phyloP scores from a whole-genome alignment of 2,797 vertebrate genomes.

The Xenentodon cancila region DNA sequence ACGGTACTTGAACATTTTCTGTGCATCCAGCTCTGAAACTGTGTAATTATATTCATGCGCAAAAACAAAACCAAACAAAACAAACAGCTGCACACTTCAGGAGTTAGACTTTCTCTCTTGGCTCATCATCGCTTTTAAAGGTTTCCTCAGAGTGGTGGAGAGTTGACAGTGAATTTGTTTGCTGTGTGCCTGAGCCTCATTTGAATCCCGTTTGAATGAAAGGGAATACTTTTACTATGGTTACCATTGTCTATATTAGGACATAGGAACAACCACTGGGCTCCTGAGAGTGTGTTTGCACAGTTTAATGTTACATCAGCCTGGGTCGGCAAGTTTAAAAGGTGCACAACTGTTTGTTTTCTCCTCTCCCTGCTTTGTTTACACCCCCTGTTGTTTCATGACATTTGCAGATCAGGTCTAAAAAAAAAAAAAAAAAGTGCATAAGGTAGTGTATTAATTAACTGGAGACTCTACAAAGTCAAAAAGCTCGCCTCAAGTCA shows the following conservation, averaged over 20 bases:
- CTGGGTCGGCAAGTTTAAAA: constrained; percentile 14
- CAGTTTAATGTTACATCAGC: constrained; percentile 28
- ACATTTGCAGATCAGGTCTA: constrained; percentile 21
- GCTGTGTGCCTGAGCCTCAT: constrained; percentile 48
- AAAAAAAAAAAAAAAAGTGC: constrained; percentile 5
- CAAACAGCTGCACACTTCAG: constrained; percentile 13
- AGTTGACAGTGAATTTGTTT: constrained; percentile 38
- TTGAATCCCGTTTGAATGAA: constrained; percentile 68
- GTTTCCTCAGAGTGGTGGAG: constrained; percentile 20
- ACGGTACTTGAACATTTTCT: constrained; percentile 34
- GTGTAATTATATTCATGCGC: constrained; percentile 28
- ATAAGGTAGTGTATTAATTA: constrained; percentile 12
- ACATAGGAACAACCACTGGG: constrained; percentile 43
- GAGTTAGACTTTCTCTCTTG: constrained; percentile 30
- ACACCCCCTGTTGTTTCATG: neutral
- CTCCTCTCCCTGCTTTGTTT: constrained; percentile 6
- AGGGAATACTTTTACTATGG: constrained; percentile 65
- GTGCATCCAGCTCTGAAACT: constrained; percentile 46
- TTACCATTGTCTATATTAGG: constrained; percentile 55
- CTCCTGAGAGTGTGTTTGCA: constrained; percentile 39
- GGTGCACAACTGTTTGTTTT: constrained; percentile 12
- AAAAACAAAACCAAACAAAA: neutral
- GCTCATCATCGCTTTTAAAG: constrained; percentile 31
- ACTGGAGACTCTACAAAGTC: constrained; percentile 8
- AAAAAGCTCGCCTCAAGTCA: constrained; percentile 35